phyloP scores from a whole-genome alignment of 2,888 invertebrate species.

The Standfussiana lucernea region DNA sequence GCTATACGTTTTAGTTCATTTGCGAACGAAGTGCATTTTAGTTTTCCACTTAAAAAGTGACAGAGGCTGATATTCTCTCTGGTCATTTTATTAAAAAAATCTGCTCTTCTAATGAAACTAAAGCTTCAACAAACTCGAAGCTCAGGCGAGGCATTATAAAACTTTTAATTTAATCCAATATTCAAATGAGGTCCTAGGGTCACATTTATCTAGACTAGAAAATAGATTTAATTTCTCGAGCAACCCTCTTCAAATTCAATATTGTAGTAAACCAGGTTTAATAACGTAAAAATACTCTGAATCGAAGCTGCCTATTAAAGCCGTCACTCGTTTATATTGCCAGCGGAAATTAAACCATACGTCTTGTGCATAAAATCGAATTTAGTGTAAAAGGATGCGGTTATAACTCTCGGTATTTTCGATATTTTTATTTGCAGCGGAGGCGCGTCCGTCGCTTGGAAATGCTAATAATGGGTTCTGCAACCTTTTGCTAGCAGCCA shows the following conservation, averaged over 20 bases:
- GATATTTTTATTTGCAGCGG: slow-evolving; percentile 72
- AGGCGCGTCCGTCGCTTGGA: slow-evolving; percentile 67
- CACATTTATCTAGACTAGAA: slow-evolving; percentile 31
- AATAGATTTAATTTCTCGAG: slow-evolving; percentile 50
- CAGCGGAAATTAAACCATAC: slow-evolving; percentile 70
- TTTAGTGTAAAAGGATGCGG: slow-evolving; percentile 53
- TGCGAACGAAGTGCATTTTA: neutral
- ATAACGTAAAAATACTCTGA: slow-evolving; percentile 63
- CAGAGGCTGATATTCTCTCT: slow-evolving; percentile 3
- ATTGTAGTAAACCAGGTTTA: slow-evolving; percentile 62
- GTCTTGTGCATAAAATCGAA: slow-evolving; percentile 61
- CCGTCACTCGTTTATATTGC: slow-evolving; percentile 53
- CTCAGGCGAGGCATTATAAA: slow-evolving; percentile 9
- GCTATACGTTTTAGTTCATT: neutral
- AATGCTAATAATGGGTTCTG: slow-evolving; percentile 72
- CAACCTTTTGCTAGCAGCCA: slow-evolving; percentile 60
- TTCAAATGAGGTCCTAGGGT: slow-evolving; percentile 38
- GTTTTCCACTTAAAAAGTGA: neutral
- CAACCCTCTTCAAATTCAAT: slow-evolving; percentile 55
- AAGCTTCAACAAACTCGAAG: neutral
- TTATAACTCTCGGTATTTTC: slow-evolving; percentile 64
- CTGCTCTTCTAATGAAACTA: neutral
- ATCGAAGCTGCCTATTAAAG: slow-evolving; percentile 62
- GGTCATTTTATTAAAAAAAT: neutral
- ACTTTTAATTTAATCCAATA: slow-evolving; percentile 44